A percentile compares a stretch with the other conserved stretches of the same genome.
Conservation (phyloP, 2,888 invertebrate species). For the Caenorhabditis becei region DNA sequence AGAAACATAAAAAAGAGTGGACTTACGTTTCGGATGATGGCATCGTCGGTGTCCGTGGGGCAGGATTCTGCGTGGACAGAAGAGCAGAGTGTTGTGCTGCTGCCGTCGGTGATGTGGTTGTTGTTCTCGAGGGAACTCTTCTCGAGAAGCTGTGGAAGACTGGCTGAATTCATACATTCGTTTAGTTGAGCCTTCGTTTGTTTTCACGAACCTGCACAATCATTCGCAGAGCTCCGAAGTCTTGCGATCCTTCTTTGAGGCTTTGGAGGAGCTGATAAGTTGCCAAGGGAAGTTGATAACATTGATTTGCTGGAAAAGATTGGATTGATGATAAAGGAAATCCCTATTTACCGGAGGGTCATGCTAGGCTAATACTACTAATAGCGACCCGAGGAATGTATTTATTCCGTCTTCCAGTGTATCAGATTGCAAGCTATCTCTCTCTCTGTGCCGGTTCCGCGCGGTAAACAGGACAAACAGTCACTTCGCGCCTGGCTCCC, state of each 20-base stretch:
- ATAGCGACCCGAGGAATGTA: too few species aligned
- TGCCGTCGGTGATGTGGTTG: conserved; percentile 28
- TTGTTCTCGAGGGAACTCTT: conserved; percentile 33
- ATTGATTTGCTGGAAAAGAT: conserved; percentile 49
- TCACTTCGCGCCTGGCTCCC: conserved; percentile 18
- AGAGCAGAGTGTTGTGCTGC: conserved; percentile 46
- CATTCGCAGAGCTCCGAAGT: conserved; percentile 53
- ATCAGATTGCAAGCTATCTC: conserved; percentile 34
- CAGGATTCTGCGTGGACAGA: conserved; percentile 40
- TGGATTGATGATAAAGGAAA: too few species aligned
- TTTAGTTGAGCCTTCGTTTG: too few species aligned
- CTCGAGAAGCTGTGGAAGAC: conserved; percentile 51
- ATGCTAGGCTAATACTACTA: conserved; percentile 25
- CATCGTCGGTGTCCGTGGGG: conserved; percentile 41
- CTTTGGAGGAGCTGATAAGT: conserved; percentile 64
- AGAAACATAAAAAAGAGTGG: neutral
- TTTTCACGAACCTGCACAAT: conserved; percentile 30
- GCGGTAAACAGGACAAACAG: conserved; percentile 43
- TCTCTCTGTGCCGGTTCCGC: too few species aligned
- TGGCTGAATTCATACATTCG: conserved; percentile 25
- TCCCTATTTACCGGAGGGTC: conserved; percentile 31
- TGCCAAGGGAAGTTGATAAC: conserved; percentile 60
- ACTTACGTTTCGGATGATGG: conserved; percentile 57
- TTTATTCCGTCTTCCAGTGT: conserved; percentile 6
- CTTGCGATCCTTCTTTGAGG: conserved; percentile 67